phyloP scores from a whole-genome alignment of 2,113 vertebrate genomes.

The Phyllopteryx taeniolatus region DNA sequence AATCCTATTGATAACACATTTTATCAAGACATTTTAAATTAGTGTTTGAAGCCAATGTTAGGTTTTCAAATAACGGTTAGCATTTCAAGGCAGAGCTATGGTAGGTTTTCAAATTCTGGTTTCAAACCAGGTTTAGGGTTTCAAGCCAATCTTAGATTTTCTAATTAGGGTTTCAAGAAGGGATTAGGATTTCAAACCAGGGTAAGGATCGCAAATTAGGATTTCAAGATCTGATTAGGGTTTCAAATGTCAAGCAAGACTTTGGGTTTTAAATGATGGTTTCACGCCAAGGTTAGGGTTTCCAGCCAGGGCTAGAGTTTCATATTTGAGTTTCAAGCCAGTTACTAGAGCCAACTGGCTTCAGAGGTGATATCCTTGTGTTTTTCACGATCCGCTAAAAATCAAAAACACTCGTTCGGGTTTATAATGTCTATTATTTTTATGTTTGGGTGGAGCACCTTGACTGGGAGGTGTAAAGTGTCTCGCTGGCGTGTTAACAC shows the following conservation, averaged over 20 bases:
- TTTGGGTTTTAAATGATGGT: neutral
- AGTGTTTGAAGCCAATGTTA: too few species aligned
- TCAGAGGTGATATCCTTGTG: neutral
- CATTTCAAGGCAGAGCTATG: too few species aligned
- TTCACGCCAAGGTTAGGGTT: too few species aligned
- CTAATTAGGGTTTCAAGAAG: too few species aligned
- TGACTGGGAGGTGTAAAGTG: neutral
- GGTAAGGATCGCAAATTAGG: neutral
- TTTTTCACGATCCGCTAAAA: neutral
- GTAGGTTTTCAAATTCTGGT: neutral
- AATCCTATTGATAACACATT: too few species aligned
- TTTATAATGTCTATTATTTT: neutral
- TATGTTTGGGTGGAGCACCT: neutral
- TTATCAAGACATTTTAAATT: too few species aligned
- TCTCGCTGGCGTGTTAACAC: neutral
- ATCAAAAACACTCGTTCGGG: neutral
- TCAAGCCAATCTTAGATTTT: neutral
- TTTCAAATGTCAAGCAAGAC: neutral
- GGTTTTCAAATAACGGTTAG: too few species aligned
- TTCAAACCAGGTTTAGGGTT: neutral
- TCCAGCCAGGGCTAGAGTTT: too few species aligned
- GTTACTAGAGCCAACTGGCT: neutral
- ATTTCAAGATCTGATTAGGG: neutral
- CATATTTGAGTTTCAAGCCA: neutral
- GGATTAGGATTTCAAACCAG: neutral